These are phyloP conservation scores for Parapsyche elsis DNA, from an alignment of 1,140 invertebrate species.

Conservation along the genomic window DNA sequence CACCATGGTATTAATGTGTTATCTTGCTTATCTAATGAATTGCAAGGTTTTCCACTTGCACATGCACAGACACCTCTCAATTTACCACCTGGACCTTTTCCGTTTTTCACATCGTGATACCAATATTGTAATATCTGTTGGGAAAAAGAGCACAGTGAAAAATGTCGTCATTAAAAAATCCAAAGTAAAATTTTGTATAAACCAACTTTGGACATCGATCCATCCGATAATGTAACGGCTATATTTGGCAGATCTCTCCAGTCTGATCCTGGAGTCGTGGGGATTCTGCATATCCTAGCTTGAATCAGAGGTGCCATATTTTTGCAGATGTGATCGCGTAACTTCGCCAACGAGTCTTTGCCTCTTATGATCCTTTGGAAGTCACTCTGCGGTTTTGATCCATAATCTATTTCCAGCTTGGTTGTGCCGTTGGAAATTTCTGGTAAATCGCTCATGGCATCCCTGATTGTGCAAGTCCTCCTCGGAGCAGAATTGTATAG, in stretches of 20 bases:
- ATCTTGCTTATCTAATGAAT: slow-evolving; percentile 80
- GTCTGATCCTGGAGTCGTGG: slow-evolving; percentile 80
- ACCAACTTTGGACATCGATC: slow-evolving; percentile 70
- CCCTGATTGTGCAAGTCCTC: slow-evolving; percentile 80
- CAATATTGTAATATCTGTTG: slow-evolving; percentile 72
- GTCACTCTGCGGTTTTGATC: slow-evolving; percentile 77
- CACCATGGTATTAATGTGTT: slow-evolving; percentile 93
- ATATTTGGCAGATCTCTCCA: slow-evolving; percentile 91
- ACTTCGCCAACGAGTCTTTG: slow-evolving; percentile 68
- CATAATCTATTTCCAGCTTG: slow-evolving; percentile 78
- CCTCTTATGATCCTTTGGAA: slow-evolving; percentile 81
- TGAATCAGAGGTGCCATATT: slow-evolving; percentile 84
- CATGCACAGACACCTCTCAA: slow-evolving; percentile 85
- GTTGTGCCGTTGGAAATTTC: slow-evolving; percentile 80
- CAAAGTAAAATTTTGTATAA: background rate
- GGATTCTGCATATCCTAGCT: slow-evolving; percentile 82
- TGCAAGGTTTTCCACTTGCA: slow-evolving; percentile 73
- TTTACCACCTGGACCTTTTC: slow-evolving; percentile 67
- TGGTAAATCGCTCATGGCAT: slow-evolving; percentile 87
- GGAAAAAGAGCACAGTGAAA: background rate
- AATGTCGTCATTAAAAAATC: background rate
- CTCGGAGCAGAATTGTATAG: slow-evolving; percentile 75
- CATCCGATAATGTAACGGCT: slow-evolving; percentile 76
- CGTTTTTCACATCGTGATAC: slow-evolving; percentile 78
- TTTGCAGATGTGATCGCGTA: slow-evolving; percentile 87